Conservation (phyloP, 2,113 vertebrate species). For the Myanophis thanlyinensis region DNA sequence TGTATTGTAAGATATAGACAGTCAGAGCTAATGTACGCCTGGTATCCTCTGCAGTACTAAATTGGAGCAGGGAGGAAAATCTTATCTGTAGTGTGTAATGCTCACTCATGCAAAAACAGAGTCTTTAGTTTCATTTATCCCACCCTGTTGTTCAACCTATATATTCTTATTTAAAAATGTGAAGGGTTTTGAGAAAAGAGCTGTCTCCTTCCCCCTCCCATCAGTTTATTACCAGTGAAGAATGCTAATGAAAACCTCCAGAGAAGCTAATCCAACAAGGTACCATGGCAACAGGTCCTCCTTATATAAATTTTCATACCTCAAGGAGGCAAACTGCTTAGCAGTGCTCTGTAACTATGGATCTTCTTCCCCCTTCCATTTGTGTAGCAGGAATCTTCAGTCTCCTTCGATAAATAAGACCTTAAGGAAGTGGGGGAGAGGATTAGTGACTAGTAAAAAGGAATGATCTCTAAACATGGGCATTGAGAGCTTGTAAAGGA, state of each 20-base stretch:
- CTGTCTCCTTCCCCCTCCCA: constrained; percentile 18
- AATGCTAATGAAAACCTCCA: constrained; percentile 37
- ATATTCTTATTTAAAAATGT: not conserved
- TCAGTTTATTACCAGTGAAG: constrained; percentile 40
- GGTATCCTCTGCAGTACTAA: not conserved
- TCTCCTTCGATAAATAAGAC: not conserved
- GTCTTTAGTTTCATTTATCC: not conserved
- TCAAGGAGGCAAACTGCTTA: constrained; percentile 26
- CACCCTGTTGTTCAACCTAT: not conserved
- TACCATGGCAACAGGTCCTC: constrained; percentile 70
- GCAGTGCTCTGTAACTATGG: not conserved
- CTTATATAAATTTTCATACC: constrained; percentile 8
- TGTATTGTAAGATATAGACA: not conserved
- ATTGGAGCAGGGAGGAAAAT: constrained; percentile 17
- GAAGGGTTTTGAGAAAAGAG: not conserved
- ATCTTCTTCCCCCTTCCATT: not conserved
- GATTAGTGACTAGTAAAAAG: rapidly evolving
- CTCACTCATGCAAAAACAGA: not conserved
- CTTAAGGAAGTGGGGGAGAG: not conserved
- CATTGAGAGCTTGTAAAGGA: constrained; percentile 22
- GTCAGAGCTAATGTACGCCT: not conserved
- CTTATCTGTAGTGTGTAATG: not conserved
- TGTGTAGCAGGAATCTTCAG: not conserved
- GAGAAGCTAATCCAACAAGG: constrained; percentile 49
- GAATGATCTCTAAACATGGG: not conserved